These are phyloP conservation scores for Urophycis tenuis DNA, from an alignment of 2,797 vertebrate species.

Conservation along the genomic window DNA sequence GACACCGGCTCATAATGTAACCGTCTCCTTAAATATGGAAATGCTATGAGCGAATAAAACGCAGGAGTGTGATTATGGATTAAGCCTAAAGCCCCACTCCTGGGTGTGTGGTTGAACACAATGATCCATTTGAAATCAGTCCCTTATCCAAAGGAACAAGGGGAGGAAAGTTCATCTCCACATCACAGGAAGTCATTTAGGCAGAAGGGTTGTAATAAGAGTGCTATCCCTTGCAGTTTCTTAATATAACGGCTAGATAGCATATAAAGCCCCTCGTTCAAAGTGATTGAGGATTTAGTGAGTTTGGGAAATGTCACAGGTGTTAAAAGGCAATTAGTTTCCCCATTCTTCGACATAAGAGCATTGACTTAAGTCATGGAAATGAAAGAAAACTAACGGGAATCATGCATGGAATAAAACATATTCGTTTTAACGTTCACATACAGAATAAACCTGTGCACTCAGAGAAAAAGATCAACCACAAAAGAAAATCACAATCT, in stretches of 20 bases:
- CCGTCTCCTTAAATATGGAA: slow-evolving; percentile 73
- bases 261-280: slow-evolving; percentile 43
- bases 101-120: slow-evolving; percentile 61
- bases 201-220: slow-evolving; percentile 47
- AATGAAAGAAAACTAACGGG: slow-evolving; percentile 56
- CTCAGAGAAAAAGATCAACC: not conserved
- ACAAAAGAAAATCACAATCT: not conserved
- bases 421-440: not conserved
- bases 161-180: slow-evolving; percentile 61
- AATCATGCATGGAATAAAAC: slow-evolving; percentile 26
- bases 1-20: slow-evolving; percentile 70
- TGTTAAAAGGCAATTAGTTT: slow-evolving; percentile 73
- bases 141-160: slow-evolving; percentile 63
- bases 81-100: slow-evolving; percentile 57
- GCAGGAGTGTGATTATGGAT: slow-evolving; percentile 59
- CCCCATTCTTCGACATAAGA: slow-evolving; percentile 30
- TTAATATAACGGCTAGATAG: slow-evolving; percentile 48
- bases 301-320: slow-evolving; percentile 58
- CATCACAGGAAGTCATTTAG: slow-evolving; percentile 51
- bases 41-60: slow-evolving; percentile 68
- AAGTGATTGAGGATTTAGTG: slow-evolving; percentile 43
- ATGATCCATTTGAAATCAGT: slow-evolving; percentile 65
- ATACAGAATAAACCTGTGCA: not conserved
- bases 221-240: slow-evolving; percentile 41
- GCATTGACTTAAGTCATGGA: slow-evolving; percentile 60